phyloP scores from a whole-genome alignment of 2,113 vertebrate species.

The Zonotrichia leucophrys region DNA sequence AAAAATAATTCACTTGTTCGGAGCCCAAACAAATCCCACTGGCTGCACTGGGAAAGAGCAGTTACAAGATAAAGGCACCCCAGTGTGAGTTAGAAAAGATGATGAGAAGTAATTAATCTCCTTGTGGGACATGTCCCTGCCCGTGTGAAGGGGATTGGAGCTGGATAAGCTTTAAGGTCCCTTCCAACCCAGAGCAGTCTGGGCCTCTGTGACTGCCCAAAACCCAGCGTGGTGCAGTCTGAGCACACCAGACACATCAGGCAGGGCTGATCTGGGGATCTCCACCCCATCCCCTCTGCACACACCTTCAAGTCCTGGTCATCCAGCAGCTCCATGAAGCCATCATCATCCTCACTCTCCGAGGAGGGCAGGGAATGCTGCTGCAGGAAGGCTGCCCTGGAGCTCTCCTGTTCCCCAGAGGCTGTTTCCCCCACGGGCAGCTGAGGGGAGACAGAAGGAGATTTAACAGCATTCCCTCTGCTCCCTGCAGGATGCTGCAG shows the following conservation, averaged over 20 bases:
- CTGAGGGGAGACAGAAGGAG: not conserved
- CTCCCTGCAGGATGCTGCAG: not conserved
- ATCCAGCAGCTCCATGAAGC: slow-evolving; percentile 88
- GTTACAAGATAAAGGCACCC: rapidly evolving
- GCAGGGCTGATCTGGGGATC: too few relatives aligned
- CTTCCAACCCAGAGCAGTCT: not conserved
- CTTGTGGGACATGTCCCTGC: not conserved
- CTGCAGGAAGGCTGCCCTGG: slow-evolving; percentile 72
- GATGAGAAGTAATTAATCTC: not conserved
- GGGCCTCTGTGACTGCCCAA: not conserved
- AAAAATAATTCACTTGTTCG: not conserved
- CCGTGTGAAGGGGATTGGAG: not conserved
- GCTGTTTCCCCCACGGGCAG: slow-evolving; percentile 16
- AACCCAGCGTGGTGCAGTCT: rapidly evolving
- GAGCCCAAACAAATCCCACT: not conserved
- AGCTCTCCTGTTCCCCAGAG: not conserved
- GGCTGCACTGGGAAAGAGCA: not conserved
- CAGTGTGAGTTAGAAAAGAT: not conserved
- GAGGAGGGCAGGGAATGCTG: slow-evolving; percentile 71
- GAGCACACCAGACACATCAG: rapidly evolving
- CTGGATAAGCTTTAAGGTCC: not conserved
- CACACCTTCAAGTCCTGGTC: slow-evolving; percentile 76
- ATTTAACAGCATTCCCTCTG: not conserved
- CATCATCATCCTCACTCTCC: slow-evolving; percentile 82
- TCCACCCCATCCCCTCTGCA: rapidly evolving